phyloP scores from a whole-genome alignment of 2,797 vertebrate genomes.

The Oophaga sylvatica region DNA sequence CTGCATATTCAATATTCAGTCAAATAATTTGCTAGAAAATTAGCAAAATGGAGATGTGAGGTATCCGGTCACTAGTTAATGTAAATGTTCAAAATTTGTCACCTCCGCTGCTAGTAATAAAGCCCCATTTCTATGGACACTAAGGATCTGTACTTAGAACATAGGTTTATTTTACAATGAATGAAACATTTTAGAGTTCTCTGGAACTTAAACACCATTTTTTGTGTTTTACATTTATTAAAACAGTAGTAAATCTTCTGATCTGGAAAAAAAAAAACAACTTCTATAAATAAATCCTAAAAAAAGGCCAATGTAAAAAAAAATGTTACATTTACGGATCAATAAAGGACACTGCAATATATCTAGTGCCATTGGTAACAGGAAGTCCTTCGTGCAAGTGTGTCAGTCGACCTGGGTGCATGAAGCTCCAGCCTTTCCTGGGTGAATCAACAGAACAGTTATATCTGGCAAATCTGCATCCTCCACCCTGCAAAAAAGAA shows the following conservation, averaged over 20 bases:
- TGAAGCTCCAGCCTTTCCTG: slow-evolving; percentile 97
- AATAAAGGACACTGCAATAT: slow-evolving; percentile 96
- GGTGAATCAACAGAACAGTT: slow-evolving; percentile 94
- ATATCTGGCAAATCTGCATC: slow-evolving; percentile 94
- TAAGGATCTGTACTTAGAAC: neutral
- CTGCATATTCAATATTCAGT: neutral
- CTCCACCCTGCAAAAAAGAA: slow-evolving; percentile 83
- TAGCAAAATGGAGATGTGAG: neutral
- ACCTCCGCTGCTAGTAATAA: neutral
- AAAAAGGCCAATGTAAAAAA: slow-evolving; percentile 46
- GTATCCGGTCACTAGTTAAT: neutral
- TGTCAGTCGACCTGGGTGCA: slow-evolving; percentile 96
- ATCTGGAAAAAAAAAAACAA: slow-evolving; percentile 66
- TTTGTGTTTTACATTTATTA: neutral
- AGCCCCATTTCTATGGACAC: neutral
- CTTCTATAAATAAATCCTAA: slow-evolving; percentile 72
- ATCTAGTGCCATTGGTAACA: slow-evolving; percentile 91
- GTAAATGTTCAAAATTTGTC: neutral
- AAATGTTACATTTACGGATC: slow-evolving; percentile 81
- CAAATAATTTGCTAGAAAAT: slow-evolving; percentile 19
- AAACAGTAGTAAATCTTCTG: slow-evolving; percentile 58
- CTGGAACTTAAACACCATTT: neutral
- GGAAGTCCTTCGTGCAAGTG: slow-evolving; percentile 97
- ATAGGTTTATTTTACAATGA: neutral
- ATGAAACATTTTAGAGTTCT: neutral